Conservation (phyloP, 2,113 vertebrate genomes). For the Sorex fumeus region DNA sequence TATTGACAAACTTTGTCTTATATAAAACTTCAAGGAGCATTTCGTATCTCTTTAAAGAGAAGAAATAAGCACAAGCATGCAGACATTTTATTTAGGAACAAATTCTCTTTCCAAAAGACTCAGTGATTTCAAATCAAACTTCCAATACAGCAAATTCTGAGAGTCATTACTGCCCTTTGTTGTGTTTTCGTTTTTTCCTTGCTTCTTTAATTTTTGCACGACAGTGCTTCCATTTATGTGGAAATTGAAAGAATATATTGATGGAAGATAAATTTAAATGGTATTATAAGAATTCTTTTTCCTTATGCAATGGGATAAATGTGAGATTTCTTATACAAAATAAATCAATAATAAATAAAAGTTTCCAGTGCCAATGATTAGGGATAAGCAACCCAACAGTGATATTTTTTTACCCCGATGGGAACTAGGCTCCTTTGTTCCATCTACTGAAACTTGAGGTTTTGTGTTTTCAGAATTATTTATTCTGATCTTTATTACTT, state of each 20-base stretch:
- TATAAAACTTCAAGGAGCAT: neutral
- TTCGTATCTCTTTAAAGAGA: neutral
- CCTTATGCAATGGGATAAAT: neutral
- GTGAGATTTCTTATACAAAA: neutral
- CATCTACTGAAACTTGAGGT: too few relatives aligned
- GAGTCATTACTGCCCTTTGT: neutral
- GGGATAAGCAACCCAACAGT: neutral
- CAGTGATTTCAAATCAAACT: neutral
- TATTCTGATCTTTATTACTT: neutral
- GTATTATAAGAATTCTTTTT: neutral
- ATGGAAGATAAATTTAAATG: neutral
- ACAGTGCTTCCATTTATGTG: neutral
- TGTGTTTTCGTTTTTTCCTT: neutral
- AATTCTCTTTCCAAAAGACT: neutral
- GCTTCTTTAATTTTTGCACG: neutral
- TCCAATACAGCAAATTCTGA: neutral
- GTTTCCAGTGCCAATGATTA: neutral
- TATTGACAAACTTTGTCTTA: neutral
- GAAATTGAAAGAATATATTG: neutral
- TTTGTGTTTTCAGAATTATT: neutral
- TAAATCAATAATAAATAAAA: too few relatives aligned
- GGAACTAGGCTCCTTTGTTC: neutral
- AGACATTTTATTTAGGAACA: neutral
- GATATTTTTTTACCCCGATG: accelerated
- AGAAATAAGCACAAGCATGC: neutral